phyloP scores from a whole-genome alignment of 2,113 vertebrate species.

The Paramormyrops kingsleyae region DNA sequence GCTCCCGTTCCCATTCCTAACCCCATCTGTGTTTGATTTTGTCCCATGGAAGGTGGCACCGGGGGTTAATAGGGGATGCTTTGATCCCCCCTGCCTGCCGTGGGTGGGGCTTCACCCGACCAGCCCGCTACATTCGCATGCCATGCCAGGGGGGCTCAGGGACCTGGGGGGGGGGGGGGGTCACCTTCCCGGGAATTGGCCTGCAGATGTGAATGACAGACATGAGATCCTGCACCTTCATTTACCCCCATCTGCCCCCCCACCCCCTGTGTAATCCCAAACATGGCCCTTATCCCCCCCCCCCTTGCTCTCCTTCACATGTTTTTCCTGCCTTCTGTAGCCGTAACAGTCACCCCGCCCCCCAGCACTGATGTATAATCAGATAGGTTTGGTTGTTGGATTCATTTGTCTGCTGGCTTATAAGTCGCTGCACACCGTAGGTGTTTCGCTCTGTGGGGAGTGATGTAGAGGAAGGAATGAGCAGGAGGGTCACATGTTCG shows the following conservation, averaged over 20 bases:
- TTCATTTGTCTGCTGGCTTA: background rate
- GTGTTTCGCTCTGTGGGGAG: no score
- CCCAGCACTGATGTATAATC: no score
- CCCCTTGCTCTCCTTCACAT: background rate
- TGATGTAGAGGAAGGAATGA: background rate
- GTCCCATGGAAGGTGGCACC: slow-evolving; percentile 15
- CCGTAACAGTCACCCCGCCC: background rate
- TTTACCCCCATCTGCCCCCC: background rate
- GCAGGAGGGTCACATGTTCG: background rate
- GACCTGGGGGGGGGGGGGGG: background rate
- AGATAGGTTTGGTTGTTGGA: no score
- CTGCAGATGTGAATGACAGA: background rate
- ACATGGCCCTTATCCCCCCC: background rate
- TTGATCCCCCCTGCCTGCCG: slow-evolving; percentile 16
- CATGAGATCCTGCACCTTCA: background rate
- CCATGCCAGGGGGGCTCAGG: background rate
- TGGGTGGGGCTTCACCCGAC: slow-evolving; percentile 8
- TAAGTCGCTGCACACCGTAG: background rate
- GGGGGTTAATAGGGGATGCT: slow-evolving; percentile 23
- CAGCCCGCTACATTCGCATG: background rate
- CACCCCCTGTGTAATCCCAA: background rate
- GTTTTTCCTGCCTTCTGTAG: background rate
- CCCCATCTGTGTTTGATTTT: slow-evolving; percentile 26
- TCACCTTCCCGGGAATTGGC: background rate
- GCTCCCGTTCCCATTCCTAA: background rate